These are phyloP conservation scores for Epinotia brunnichana DNA, from an alignment of 2,888 invertebrate genomes.

Conservation along the genomic window DNA sequence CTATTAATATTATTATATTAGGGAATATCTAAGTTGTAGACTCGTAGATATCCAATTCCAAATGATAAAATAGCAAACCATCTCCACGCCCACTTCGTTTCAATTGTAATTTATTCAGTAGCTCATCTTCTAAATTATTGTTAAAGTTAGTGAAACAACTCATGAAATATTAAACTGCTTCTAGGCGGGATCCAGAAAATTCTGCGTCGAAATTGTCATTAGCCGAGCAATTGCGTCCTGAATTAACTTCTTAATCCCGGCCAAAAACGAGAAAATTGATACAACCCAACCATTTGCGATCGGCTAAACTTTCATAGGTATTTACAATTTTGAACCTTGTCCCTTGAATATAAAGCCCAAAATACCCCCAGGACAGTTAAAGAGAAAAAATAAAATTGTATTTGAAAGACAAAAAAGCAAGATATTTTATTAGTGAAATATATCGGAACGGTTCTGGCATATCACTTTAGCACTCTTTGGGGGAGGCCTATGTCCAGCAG, in stretches of 20 bases:
- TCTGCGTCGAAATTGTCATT: conserved; percentile 28
- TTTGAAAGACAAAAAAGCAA: neutral
- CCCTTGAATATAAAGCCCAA: neutral
- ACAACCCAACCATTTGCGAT: conserved; percentile 7
- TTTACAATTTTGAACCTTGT: neutral
- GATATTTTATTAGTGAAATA: neutral
- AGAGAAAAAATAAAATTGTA: neutral
- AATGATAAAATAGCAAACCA: too few species aligned
- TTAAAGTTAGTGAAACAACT: conserved; percentile 6
- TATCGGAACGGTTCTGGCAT: too few species aligned
- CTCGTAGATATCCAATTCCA: too few species aligned
- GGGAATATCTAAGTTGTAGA: too few species aligned
- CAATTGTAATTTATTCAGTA: conserved; percentile 14
- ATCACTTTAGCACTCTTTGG: too few species aligned
- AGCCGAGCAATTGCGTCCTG: conserved; percentile 19
- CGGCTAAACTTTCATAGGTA: neutral
- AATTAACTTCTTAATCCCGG: conserved; percentile 25
- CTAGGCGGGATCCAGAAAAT: conserved; percentile 22
- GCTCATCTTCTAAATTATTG: conserved; percentile 8
- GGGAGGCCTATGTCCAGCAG: too few species aligned
- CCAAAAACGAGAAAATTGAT: conserved; percentile 27
- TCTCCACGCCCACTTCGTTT: neutral
- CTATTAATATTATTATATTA: too few species aligned
- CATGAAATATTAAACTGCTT: conserved; percentile 20
- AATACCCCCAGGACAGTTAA: neutral